These are phyloP conservation scores for Tauraco erythrolophus DNA, from an alignment of 2,113 vertebrate genomes.

Conservation along the genomic window DNA sequence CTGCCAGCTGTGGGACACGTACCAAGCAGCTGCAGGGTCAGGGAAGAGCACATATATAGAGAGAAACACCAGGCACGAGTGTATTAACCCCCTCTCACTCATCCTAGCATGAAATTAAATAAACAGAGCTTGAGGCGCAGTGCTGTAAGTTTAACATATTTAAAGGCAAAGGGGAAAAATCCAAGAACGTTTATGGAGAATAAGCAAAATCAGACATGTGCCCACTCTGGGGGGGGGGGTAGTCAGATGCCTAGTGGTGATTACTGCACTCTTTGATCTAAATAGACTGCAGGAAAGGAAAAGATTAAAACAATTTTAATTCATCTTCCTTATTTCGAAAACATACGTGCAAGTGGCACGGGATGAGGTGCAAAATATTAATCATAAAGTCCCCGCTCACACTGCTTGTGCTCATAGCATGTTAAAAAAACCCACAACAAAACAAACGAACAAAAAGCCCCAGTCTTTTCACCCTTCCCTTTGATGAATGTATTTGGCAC, in stretches of 20 bases:
- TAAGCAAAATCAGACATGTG: not conserved
- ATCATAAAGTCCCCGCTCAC: not conserved
- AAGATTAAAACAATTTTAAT: constrained; percentile 3
- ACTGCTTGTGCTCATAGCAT: constrained; percentile 12
- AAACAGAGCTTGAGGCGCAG: not conserved
- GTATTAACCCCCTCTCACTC: not conserved
- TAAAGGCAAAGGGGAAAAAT: not conserved
- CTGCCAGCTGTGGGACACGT: not conserved
- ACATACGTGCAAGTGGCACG: not conserved
- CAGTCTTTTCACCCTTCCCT: constrained; percentile 37
- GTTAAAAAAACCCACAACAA: not conserved
- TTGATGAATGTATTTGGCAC: constrained; percentile 55
- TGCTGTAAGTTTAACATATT: not conserved
- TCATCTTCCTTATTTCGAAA: constrained; percentile 16
- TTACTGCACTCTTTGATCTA: not conserved
- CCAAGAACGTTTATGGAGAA: not conserved
- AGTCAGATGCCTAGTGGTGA: not conserved
- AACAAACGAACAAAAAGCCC: accelerated
- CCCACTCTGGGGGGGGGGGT: not conserved
- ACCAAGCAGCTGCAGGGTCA: not conserved
- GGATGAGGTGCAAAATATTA: not conserved
- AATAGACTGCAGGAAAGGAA: not conserved
- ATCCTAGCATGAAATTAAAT: constrained; percentile 23
- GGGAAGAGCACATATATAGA: not conserved
- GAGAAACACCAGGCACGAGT: not conserved